Evolutionary conservation across 2,888 invertebrate genomes (phyloP), one percentile per base, ranked within the genome.

Genomic region (Eupithecia subumbrata): DNA sequence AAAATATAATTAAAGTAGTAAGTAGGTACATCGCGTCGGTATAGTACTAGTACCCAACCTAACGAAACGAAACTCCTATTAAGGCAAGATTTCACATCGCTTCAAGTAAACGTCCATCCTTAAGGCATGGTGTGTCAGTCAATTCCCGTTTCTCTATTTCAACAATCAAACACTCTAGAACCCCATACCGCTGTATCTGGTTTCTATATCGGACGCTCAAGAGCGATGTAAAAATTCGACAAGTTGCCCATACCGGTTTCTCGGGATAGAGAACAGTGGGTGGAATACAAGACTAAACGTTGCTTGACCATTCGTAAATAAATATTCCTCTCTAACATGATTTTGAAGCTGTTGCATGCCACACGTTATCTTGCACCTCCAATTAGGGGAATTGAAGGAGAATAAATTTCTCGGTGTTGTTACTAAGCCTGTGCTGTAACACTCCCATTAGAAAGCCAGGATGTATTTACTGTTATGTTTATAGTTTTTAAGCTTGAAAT

Each of bases 401-500:
- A 86, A 85, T 81, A 85, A 82, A 83, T 81, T 77, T 79, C 78
- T 78, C 77, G 77, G 56, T 43, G 52, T 72, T 78, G 77, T 60
- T 71, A 45, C 76, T 79, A 80, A 78, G 77, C 79, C 82, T 85
- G 81, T 81, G 85, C 85, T 83, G 80, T 85, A 84, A 82, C 83
- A 80, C 83, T 82, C 78, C 88, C 85, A 88, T 88, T 88, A 87
- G 85, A 86, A 86, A 84, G 87, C 84, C 85, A 85, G 86, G 87
- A 87, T 83, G 84, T 87, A 87, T 89, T 88, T 89, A 90, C 90
- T 89, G 83, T 89, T 87, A 84, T 85, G 85, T 90, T 90, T 88
- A 87, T 82, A 86, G 86, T 85, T 86, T 87, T 88, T 83, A 83
- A 82, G 83, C 88, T 90, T 90, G 90, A 92, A 92, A 92, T 93